These are phyloP conservation scores for Phthorimaea operculella DNA, from an alignment of 1,140 invertebrate species.

Conservation along the genomic window DNA sequence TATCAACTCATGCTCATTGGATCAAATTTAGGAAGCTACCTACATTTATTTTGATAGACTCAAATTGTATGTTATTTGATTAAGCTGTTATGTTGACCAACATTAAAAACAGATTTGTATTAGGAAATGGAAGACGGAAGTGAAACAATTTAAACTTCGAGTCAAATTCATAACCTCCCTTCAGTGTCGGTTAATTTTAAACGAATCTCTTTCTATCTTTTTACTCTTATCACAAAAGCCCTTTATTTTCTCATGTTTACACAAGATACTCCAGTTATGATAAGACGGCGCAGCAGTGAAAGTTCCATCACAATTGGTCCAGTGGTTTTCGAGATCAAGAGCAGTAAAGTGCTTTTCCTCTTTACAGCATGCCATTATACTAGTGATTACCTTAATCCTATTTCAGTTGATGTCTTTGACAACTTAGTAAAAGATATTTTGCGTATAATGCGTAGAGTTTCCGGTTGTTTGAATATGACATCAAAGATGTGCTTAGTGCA, in stretches of 20 bases:
- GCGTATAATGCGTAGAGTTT: no score
- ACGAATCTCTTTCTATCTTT: no score
- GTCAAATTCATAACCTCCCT: no score
- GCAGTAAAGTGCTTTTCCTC: neutral
- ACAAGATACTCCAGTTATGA: neutral
- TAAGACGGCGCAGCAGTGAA: neutral
- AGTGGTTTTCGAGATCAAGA: slow-evolving; percentile 6
- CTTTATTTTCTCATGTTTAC: no score
- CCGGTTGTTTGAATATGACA: no score
- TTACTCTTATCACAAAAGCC: no score
- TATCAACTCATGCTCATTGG: neutral
- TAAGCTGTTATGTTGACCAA: neutral
- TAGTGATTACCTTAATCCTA: no score
- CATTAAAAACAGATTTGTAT: slow-evolving; percentile 1
- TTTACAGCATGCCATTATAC: neutral
- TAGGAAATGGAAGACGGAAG: neutral
- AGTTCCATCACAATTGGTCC: slow-evolving; percentile 2
- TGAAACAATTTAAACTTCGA: neutral
- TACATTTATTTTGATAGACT: slow-evolving; percentile 4
- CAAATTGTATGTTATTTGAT: neutral
- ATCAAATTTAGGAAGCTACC: neutral
- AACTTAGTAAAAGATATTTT: no score
- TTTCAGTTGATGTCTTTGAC: no score
- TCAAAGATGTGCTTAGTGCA: no score
- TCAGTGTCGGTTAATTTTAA: no score